These are phyloP conservation scores for Plestiodon gilberti DNA, from an alignment of 2,113 vertebrate genomes.

Conservation along the genomic window DNA sequence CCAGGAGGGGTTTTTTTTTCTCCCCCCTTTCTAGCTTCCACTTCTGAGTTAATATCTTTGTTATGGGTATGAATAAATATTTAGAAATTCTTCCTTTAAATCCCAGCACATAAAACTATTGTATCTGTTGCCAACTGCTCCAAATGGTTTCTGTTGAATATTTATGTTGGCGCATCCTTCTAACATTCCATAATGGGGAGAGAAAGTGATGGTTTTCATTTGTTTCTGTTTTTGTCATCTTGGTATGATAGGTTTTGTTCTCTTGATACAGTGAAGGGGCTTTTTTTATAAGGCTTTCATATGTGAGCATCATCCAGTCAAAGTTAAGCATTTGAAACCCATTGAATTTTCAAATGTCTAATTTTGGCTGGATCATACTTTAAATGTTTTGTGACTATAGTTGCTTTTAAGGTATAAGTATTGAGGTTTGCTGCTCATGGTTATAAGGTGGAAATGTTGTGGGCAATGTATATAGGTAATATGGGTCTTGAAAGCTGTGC, in stretches of 20 bases:
- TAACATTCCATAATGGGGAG: conserved; percentile 60
- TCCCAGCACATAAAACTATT: conserved; percentile 26
- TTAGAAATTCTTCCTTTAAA: conserved; percentile 7
- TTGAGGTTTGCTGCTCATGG: not conserved
- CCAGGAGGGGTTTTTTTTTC: not conserved
- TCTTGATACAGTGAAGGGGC: not conserved
- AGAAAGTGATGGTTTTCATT: conserved; percentile 66
- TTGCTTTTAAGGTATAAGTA: not conserved
- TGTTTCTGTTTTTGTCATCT: conserved; percentile 52
- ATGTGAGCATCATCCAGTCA: not conserved
- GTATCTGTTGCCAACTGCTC: conserved; percentile 37
- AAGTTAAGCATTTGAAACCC: not conserved
- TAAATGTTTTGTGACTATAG: conserved; percentile 38
- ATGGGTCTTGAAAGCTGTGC: not conserved
- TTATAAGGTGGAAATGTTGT: not conserved
- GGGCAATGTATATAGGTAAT: not conserved
- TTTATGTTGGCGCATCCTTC: conserved; percentile 65
- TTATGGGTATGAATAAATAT: conserved; percentile 27
- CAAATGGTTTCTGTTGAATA: conserved; percentile 56
- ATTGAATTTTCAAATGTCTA: not conserved
- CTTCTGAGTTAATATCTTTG: conserved; percentile 21
- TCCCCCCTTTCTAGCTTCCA: not conserved
- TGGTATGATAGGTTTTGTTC: conserved; percentile 36
- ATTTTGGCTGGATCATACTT: not conserved
- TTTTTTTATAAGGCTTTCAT: not conserved